Base-by-base conservation (phyloP, 2,797 vertebrate genomes). In the Centropyge bicolor region DNA sequence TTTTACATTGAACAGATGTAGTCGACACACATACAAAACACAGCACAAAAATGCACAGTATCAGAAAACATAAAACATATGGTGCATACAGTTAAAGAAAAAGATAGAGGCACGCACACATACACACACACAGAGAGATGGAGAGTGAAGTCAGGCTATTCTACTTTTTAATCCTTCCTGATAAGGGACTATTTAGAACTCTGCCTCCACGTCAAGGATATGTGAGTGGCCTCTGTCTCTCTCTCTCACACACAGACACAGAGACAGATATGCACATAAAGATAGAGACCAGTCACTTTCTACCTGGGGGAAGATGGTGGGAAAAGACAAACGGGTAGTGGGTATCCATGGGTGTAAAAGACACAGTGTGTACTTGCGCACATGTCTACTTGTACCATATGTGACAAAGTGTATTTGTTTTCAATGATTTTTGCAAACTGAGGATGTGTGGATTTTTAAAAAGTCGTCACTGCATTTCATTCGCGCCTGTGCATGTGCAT, bases 141-240 rank as follows among this genome's bases (percentile, higher is more conserved):
- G 31, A 52, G 45, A 54, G 45, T 56, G 45, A 49, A 74, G 71
- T 59, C 3, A 64, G 45, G n/a, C 40, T 66, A 74, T 68, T 78
- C 43, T 40, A 54, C 36, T 61, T 80, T 82, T 59, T 48, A 70
- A 61, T 73, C 49, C 65, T 60, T 60, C 9, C 60, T 62, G 69
- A 86, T 82, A 79, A 82, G 55, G 5, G 48, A 74, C 45, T 57
- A 54, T 72, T 82, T 75, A 43, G 36, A 75, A 49, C 41, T 74
- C 35, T 63, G 51, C 41, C 55, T 75, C 19, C 11, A 5, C 66
- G 64, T 69, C 52, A 41, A 41, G 81, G 78, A 79, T 55, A 69
- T 45, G 38, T 73, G 31, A 45, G 35, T 14, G 7, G 11, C 63
- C 55, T 77, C 54, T 70, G 11, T 65, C 38, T 45, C 20, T 71